phyloP scores from a whole-genome alignment of 2,113 vertebrate species.

The Sturnus vulgaris region DNA sequence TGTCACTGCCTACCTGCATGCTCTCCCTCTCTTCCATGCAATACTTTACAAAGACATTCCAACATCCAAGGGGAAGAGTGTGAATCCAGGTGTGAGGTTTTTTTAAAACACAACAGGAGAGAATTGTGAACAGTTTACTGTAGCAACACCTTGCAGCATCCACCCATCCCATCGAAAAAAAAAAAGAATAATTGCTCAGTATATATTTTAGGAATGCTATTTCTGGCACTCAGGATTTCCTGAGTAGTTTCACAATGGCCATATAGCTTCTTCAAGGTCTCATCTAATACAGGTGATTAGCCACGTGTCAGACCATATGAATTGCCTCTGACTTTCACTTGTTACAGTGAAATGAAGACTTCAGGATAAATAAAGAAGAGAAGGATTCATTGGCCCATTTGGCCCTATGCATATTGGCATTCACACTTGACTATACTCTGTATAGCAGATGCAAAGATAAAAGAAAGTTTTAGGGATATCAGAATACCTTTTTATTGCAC shows the following conservation, averaged over 20 bases:
- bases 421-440: background rate
- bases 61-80: background rate
- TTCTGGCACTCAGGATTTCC: background rate
- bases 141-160: fast-evolving
- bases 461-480: background rate
- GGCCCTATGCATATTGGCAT: background rate
- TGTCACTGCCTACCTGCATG: background rate
- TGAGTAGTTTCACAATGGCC: background rate
- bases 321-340: background rate
- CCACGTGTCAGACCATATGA: background rate
- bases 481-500: background rate
- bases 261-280: background rate
- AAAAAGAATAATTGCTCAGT: background rate
- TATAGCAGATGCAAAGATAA: background rate
- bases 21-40: background rate
- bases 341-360: background rate
- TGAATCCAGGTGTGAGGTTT: background rate
- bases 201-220: background rate
- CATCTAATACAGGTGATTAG: background rate
- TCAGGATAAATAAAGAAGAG: background rate
- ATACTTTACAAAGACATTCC: background rate
- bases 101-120: background rate
- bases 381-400: background rate
- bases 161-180: background rate
- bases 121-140: background rate